These are phyloP conservation scores for Poliocrania exsul DNA, from an alignment of 2,797 vertebrate genomes.

Conservation along the genomic window DNA sequence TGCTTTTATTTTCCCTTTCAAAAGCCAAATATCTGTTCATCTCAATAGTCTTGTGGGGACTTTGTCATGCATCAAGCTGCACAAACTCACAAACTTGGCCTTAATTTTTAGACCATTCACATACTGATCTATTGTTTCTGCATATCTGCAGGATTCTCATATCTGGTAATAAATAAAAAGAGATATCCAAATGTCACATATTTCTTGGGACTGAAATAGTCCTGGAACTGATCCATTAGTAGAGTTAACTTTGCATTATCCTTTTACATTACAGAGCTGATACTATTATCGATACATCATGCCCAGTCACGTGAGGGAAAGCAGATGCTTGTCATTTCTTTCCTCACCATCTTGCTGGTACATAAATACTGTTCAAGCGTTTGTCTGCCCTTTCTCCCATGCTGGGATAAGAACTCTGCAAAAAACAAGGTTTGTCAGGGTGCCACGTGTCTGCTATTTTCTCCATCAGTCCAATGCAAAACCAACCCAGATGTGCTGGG, in stretches of 20 bases:
- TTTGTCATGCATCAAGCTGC: slow-evolving; percentile 9
- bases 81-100: slow-evolving; percentile 42
- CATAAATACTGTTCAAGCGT: slow-evolving; percentile 7
- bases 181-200: slow-evolving; percentile 38
- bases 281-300: background rate
- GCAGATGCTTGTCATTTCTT: slow-evolving; percentile 50
- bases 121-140: slow-evolving; percentile 53
- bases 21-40: slow-evolving; percentile 45
- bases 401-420: background rate
- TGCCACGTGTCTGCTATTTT: background rate
- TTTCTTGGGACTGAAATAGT: slow-evolving; percentile 31
- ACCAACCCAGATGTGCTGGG: background rate
- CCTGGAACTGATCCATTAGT: slow-evolving; percentile 31
- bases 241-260: slow-evolving; percentile 33
- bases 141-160: slow-evolving; percentile 52
- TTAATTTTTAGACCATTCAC: slow-evolving; percentile 17
- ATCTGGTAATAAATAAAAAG: slow-evolving; percentile 30
- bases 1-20: slow-evolving; percentile 26
- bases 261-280: background rate
- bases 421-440: background rate
- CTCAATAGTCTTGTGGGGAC: background rate
- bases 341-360: slow-evolving; percentile 23
- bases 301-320: slow-evolving; percentile 44
- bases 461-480: background rate
- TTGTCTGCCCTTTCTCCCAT: slow-evolving; percentile 6